Evolutionary conservation across 2,797 vertebrate genomes (phyloP).

Genomic region (Spheniscus humboldti): DNA sequence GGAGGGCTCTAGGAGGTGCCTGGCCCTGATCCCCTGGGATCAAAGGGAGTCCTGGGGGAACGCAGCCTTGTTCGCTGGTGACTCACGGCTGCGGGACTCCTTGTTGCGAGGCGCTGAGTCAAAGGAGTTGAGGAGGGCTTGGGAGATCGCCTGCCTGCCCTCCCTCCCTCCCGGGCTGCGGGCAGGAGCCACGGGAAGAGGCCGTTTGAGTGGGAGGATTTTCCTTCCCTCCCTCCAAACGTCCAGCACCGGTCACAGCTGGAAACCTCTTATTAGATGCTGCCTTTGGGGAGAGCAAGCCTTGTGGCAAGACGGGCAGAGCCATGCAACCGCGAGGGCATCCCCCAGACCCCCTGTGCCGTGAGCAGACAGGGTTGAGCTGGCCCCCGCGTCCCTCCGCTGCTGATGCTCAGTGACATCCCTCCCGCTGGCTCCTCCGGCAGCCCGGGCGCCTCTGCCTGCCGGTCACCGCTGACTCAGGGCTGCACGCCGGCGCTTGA

Average conservation of each 20-base stretch:
- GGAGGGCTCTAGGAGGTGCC: neutral
- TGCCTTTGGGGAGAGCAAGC: neutral
- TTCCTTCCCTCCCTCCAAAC: neutral
- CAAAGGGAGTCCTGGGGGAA: conserved; percentile 55
- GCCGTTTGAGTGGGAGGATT: neutral
- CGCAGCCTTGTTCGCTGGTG: neutral
- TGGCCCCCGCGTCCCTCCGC: rapidly evolving
- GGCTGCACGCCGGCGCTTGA: neutral
- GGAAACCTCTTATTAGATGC: neutral
- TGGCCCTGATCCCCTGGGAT: neutral
- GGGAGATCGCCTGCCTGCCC: neutral
- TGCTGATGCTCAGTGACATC: neutral
- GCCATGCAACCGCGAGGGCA: rapidly evolving
- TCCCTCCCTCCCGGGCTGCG: neutral
- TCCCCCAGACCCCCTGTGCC: rapidly evolving
- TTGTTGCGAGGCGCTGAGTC: conserved; percentile 22
- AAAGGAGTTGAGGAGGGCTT: neutral
- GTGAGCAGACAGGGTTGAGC: neutral
- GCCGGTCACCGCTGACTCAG: conserved; percentile 2
- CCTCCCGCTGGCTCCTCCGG: neutral
- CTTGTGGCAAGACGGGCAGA: neutral
- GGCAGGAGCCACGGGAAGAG: neutral
- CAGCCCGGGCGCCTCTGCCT: neutral
- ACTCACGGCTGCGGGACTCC: conserved; percentile 42
- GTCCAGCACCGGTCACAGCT: neutral